These are phyloP conservation scores for Patiria pectinifera DNA, from an alignment of 53 echinoderm and acorn worm species.

Conservation along the genomic window DNA sequence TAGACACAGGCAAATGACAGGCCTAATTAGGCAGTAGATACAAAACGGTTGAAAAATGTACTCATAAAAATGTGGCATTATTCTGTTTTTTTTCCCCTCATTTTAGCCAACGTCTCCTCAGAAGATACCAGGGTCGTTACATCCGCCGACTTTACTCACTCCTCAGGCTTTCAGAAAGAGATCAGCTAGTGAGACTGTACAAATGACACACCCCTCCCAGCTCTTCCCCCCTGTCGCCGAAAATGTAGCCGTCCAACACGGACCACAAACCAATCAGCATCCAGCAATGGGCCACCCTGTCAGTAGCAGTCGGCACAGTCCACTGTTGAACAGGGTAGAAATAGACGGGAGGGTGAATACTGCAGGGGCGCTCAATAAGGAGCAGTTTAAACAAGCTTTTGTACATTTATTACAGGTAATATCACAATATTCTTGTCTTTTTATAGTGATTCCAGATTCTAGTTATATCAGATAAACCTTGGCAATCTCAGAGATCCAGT, in stretches of 20 bases:
- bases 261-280: conserved; percentile 52
- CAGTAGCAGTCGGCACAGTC: conserved; percentile 39
- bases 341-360: conserved; percentile 20
- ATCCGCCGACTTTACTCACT: conserved; percentile 74
- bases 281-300: not conserved
- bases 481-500: no score
- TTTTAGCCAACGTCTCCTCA: conserved; percentile 75
- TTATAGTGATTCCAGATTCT: no score
- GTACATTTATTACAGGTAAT: conserved; percentile 86
- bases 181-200: conserved; percentile 54
- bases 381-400: conserved; percentile 89
- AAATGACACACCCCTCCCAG: conserved; percentile 35
- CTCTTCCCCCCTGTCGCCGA: conserved; percentile 58
- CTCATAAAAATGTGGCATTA: not conserved
- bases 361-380: conserved; percentile 73
- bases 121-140: conserved; percentile 73
- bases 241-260: conserved; percentile 54
- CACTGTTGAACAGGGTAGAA: conserved; percentile 64
- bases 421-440: not conserved
- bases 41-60: not conserved
- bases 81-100: not conserved
- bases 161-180: conserved; percentile 70
- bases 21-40: no score
- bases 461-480: no score
- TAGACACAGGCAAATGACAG: no score